Conservation (phyloP, 2,797 vertebrate genomes). For the Sebastolobus alascanus region DNA sequence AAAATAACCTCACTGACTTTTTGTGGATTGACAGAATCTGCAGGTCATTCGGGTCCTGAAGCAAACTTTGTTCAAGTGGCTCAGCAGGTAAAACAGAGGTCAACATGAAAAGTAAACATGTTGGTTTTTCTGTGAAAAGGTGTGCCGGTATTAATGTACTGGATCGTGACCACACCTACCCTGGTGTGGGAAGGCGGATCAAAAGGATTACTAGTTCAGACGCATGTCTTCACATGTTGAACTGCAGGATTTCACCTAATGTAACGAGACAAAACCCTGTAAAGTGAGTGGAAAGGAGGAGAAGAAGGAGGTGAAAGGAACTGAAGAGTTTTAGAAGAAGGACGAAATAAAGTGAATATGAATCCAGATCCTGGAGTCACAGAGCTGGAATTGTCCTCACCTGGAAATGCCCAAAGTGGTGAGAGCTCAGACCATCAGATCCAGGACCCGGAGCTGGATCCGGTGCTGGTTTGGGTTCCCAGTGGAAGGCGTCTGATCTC, state of each 20-base stretch:
- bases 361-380: conserved; percentile 15
- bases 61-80: neutral
- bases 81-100: neutral
- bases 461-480: conserved; percentile 75
- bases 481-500: conserved; percentile 88
- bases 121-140: conserved; percentile 10
- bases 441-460: conserved; percentile 58
- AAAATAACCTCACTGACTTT: neutral
- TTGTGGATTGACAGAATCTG: accelerated
- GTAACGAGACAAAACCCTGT: neutral
- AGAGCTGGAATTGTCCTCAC: conserved; percentile 28
- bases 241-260: neutral
- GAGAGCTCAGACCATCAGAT: neutral
- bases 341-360: conserved; percentile 17
- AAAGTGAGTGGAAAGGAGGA: neutral
- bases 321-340: neutral
- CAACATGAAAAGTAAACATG: conserved; percentile 30
- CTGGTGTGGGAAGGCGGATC: neutral
- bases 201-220: neutral
- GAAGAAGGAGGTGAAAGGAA: neutral
- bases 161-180: conserved; percentile 38
- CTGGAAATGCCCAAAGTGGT: neutral
- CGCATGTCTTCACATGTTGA: conserved; percentile 14
- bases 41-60: accelerated
- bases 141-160: neutral